A percentile compares a stretch with the other conserved stretches of the same genome.
phyloP scores from a whole-genome alignment of 2,113 vertebrate genomes.

The Odocoileus hemionus region DNA sequence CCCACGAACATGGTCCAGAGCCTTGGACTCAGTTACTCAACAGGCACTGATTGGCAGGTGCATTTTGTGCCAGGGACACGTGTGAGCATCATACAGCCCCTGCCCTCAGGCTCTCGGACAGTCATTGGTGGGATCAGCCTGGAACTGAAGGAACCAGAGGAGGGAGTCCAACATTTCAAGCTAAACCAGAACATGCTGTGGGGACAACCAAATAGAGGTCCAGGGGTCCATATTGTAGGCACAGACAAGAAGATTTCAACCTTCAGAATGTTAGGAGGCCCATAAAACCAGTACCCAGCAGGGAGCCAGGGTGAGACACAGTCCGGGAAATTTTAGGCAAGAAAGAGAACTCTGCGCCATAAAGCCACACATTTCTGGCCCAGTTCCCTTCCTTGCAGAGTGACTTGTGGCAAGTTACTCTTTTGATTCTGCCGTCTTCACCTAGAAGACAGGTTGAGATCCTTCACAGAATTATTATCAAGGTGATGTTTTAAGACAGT shows the following conservation, averaged over 20 bases:
- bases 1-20: not conserved
- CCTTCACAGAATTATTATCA: not conserved
- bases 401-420: not conserved
- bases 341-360: not conserved
- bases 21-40: not conserved
- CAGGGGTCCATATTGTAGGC: too few species aligned
- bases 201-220: not conserved
- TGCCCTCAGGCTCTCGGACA: not conserved
- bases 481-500: not conserved
- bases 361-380: not conserved
- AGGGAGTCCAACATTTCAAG: not conserved
- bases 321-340: not conserved
- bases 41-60: not conserved
- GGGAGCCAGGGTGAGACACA: not conserved
- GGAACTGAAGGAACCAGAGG: not conserved
- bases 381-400: not conserved
- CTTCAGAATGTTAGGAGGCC: not conserved
- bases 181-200: not conserved
- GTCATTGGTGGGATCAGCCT: not conserved
- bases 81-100: rapidly evolving
- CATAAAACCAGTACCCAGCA: not conserved
- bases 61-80: not conserved
- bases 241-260: not conserved
- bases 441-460: not conserved
- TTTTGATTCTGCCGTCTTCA: not conserved